Evolutionary conservation across 2,113 vertebrate genomes (phyloP).

Genomic region (Paramormyrops kingsleyae): DNA sequence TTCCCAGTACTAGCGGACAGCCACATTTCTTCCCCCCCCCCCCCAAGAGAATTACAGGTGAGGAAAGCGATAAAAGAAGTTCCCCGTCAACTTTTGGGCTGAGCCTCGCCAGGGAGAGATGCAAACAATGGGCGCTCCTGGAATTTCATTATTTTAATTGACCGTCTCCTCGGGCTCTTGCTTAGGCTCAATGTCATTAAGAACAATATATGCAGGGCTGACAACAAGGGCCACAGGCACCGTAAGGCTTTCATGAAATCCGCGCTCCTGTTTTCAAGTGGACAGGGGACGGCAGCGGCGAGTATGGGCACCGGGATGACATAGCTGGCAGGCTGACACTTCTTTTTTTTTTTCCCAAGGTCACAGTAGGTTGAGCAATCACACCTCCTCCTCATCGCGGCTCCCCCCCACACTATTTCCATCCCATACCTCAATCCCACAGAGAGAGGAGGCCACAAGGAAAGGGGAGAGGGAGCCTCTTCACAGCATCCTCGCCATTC

Average conservation of each 20-base stretch:
- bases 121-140: neutral
- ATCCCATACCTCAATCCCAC: constrained; percentile 21
- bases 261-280: constrained; percentile 6
- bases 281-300: constrained; percentile 1
- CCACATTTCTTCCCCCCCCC: neutral
- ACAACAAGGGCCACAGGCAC: neutral
- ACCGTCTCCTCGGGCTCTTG: neutral
- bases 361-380: constrained; percentile 19
- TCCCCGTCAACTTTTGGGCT: neutral
- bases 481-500: neutral
- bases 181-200: constrained; percentile 10
- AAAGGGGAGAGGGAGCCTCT: neutral
- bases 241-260: constrained; percentile 11
- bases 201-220: neutral
- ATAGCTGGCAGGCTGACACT: neutral
- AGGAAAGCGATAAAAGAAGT: neutral
- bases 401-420: constrained; percentile 17
- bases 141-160: constrained; percentile 17
- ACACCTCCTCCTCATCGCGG: neutral
- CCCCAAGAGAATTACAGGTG: neutral
- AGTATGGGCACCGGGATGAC: neutral
- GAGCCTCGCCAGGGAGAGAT: neutral
- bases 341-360: constrained; percentile 12
- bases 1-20: neutral
- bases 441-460: constrained; percentile 20